Evolutionary conservation across 2,113 vertebrate genomes (phyloP), one percentile per base, ranked within the genome.

Genomic region (Charina bottae): DNA sequence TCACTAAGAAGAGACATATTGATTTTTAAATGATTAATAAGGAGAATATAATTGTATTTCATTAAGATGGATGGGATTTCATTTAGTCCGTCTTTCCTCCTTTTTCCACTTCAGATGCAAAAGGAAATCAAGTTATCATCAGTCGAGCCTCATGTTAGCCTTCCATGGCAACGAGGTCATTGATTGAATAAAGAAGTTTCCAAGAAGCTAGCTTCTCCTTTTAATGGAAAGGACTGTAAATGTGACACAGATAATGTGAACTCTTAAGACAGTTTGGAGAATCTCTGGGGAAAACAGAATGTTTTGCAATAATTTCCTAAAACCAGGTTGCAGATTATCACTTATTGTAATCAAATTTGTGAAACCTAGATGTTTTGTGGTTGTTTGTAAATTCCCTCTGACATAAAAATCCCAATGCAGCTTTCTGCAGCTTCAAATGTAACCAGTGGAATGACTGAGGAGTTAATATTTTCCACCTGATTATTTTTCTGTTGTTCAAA

Each of bases 1-100:
- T 98, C 98, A 98, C 98, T 97, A 97, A 98, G 98, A 99, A 98
- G 98, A 99, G 99, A 99, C 98, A 98, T 99, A 99, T 99, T 99
- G 99, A 99, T 99, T 99, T 99, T 98, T 99, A 98, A 99, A 99
- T 99, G 99, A 99, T 99, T 99, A 99, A 99, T 99, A 99, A 99
- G 99, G 98, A 99, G 98, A 99, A 99, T 99, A 99, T 99, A 99
- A 99, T 99, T 99, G 99, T 99, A 99, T 99, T 99, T 99, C 99
- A 99, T 99, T 99, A 99, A 99, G 99, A 99, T 99, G 98, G 99
- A 99, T 99, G 99, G 98, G 98, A 98, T 99, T 99, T 99, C 99
- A 99, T 99, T 99, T 99, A 98, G 98, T 98, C 98, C 98, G 98
- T 99, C 99, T 99, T 98, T 98, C 98, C 97, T 97, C 68, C 56